Evolutionary conservation across 2,888 invertebrate species (phyloP).

Genomic region (Patella caerulea): DNA sequence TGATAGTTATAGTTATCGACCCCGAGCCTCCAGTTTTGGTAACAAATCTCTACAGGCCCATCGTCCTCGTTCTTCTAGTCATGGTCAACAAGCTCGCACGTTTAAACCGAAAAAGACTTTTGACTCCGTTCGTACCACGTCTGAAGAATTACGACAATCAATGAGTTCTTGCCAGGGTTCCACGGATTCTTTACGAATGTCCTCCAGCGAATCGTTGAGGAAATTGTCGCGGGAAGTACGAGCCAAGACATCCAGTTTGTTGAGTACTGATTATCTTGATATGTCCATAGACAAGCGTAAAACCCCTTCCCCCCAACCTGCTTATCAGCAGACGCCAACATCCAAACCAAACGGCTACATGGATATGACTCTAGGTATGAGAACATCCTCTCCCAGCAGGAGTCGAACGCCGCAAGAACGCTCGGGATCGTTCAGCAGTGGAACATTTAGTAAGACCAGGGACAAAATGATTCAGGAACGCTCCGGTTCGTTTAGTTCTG

Average conservation of each 20-base stretch:
- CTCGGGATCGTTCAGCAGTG: slow-evolving; percentile 29
- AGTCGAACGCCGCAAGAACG: slow-evolving; percentile 39
- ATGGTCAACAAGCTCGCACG: slow-evolving; percentile 56
- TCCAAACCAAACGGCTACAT: slow-evolving; percentile 46
- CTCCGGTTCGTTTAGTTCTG: slow-evolving; percentile 30
- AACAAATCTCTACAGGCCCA: slow-evolving; percentile 43
- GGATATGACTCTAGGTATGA: slow-evolving; percentile 53
- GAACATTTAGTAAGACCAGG: slow-evolving; percentile 7
- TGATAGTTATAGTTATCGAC: slow-evolving; percentile 62
- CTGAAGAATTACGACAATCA: slow-evolving; percentile 54
- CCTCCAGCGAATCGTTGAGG: slow-evolving; percentile 60
- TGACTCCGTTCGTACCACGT: slow-evolving; percentile 51
- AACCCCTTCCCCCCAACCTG: slow-evolving; percentile 46
- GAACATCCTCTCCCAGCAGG: slow-evolving; percentile 36
- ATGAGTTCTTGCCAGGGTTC: slow-evolving; percentile 55
- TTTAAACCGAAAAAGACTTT: slow-evolving; percentile 43
- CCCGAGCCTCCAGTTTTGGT: slow-evolving; percentile 63
- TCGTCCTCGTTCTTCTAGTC: slow-evolving; percentile 65
- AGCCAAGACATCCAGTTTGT: slow-evolving; percentile 34
- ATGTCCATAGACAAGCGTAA: slow-evolving; percentile 52
- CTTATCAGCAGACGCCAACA: slow-evolving; percentile 25
- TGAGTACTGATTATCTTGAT: slow-evolving; percentile 54
- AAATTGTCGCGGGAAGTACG: slow-evolving; percentile 43
- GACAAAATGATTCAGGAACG: neutral
- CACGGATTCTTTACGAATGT: slow-evolving; percentile 51